Evolutionary conservation across 1,140 invertebrate genomes (phyloP), one percentile per base, ranked within the genome.

Genomic region (Tenebrio molitor): DNA sequence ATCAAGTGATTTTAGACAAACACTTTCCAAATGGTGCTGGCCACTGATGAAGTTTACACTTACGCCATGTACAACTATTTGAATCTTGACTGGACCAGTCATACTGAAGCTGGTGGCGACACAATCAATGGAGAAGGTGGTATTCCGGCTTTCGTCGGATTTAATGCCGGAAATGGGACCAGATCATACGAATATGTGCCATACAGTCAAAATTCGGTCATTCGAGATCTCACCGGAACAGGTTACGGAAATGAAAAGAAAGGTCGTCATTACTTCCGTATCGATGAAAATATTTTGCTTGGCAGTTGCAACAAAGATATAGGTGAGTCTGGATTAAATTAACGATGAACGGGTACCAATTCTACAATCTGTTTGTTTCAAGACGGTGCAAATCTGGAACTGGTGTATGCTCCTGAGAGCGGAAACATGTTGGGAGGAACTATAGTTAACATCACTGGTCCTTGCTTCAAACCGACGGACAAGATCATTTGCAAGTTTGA

Each of bases 391-490:
- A 89, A 92, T 83, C 86, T 95, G 70, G 91, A 91, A 0, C 82
- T 97, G 19, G 90, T 94, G 58, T 96, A 97, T 80, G 94, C 96
- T 0, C 95, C 96, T 0, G 94, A 97, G 83, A 95, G 93, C 81
- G 95, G 96, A 12, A 96, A 96, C 82, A 98, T 98, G 96, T 84
- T 98, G 44, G 96, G 96, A 1, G 96, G 96, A 6, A 96, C 95
- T 0, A 89, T 97, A 42, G 95, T 98, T 2, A 97, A 98, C 80
- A 94, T 98, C 19, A 97, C 96, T 0, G 96, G 96, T 0, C 96
- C 96, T 6, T 98, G 96, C 82, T 95, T 96, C 77, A 86, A 88
- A 74, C 85, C 88, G 50, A 87, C 87, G 0, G 87, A 88, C 12
- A 90, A 92, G 74, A 89, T 97, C 10, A 90, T 87, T 33, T 97